Conservation (phyloP, 2,113 vertebrate species). For the Neodon shergylaensis region DNA sequence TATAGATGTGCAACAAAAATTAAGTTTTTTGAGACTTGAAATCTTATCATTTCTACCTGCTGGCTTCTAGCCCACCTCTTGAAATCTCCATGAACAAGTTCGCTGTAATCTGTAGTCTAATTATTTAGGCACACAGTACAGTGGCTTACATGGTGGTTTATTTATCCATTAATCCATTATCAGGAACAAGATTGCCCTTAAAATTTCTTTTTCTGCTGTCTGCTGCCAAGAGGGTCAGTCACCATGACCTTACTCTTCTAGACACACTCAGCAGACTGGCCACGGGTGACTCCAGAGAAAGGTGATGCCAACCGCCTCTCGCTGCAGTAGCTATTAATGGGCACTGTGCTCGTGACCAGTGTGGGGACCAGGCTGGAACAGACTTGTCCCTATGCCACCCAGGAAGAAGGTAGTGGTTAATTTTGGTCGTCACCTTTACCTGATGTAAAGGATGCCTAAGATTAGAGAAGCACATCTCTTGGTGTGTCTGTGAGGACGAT, state of each 20-base stretch:
- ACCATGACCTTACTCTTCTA: too few relatives aligned
- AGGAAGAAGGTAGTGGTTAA: neutral
- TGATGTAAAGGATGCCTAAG: neutral
- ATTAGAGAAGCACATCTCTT: neutral
- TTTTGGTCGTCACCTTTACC: neutral
- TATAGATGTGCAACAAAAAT: neutral
- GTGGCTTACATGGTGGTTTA: neutral
- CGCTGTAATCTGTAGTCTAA: neutral
- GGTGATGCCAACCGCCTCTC: neutral
- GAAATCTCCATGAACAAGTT: neutral
- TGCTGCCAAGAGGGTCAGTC: neutral
- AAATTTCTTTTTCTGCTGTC: neutral
- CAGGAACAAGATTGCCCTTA: neutral
- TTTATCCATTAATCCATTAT: neutral
- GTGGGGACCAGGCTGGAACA: neutral
- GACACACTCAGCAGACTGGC: neutral
- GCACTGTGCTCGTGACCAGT: accelerated
- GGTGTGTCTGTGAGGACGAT: neutral
- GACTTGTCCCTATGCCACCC: too few relatives aligned
- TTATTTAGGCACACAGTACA: neutral
- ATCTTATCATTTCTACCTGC: neutral
- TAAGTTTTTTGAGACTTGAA: neutral
- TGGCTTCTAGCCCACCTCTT: neutral
- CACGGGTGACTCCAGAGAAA: neutral
- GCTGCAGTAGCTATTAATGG: neutral